Evolutionary conservation across 2,113 vertebrate species (phyloP).

Genomic region (Ctenomys sociabilis): DNA sequence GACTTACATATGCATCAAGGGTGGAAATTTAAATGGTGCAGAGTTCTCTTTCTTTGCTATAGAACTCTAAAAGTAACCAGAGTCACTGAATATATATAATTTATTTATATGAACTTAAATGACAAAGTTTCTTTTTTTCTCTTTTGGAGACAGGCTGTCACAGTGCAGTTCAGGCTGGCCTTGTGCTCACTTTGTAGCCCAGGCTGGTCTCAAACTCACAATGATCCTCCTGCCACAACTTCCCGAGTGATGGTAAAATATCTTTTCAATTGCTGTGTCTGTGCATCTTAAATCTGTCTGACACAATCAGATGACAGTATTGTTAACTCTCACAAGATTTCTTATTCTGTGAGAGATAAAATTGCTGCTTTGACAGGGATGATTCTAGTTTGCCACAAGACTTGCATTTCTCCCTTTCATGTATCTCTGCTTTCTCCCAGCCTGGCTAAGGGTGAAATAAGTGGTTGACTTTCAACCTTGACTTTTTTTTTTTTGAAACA

Average conservation of each 20-base stretch:
- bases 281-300: constrained; percentile 58
- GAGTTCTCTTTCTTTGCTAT: constrained; percentile 70
- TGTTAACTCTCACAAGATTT: constrained; percentile 69
- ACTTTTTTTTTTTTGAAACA: not conserved
- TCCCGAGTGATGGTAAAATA: not conserved
- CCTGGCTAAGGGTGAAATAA: constrained; percentile 53
- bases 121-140: constrained; percentile 49
- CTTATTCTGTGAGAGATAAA: constrained; percentile 73
- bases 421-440: constrained; percentile 48
- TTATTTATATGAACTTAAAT: constrained; percentile 48
- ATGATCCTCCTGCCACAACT: too few relatives aligned
- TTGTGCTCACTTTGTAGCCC: too few relatives aligned
- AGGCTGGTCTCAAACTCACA: too few relatives aligned
- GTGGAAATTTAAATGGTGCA: constrained; percentile 57
- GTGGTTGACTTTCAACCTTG: constrained; percentile 46
- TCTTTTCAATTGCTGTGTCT: constrained; percentile 72
- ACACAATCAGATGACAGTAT: constrained; percentile 71
- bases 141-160: too few relatives aligned
- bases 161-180: too few relatives aligned
- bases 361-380: constrained; percentile 69
- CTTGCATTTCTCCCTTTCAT: constrained; percentile 48
- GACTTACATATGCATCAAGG: constrained; percentile 28
- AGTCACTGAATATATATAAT: constrained; percentile 31
- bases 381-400: constrained; percentile 76
- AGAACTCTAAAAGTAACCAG: constrained; percentile 63